Conservation (phyloP, 2,797 vertebrate genomes). For the Epinephelus malabaricus region DNA sequence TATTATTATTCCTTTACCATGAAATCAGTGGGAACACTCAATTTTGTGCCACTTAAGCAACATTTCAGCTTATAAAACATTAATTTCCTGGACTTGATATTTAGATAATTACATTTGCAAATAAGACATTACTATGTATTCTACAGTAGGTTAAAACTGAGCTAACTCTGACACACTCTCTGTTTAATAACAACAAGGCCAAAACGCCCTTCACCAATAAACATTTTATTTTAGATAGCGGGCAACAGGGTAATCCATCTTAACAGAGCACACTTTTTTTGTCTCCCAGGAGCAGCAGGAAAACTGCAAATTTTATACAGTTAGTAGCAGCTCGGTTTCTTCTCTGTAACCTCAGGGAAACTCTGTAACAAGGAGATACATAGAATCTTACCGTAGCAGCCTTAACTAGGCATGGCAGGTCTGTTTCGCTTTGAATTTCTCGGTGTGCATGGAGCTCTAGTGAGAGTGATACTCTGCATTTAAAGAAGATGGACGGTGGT, state of each 20-base stretch:
- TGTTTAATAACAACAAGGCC: conserved; percentile 31
- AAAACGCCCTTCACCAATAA: conserved; percentile 34
- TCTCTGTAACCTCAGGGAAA: conserved; percentile 21
- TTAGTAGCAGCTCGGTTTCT: not conserved
- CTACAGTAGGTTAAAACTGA: conserved; percentile 17
- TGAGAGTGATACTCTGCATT: conserved; percentile 4
- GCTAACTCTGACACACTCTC: conserved; percentile 20
- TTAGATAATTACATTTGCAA: conserved; percentile 26
- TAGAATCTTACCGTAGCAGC: not conserved
- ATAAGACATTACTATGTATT: conserved; percentile 20
- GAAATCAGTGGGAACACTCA: conserved; percentile 4
- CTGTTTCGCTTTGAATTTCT: not conserved
- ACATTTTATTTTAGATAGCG: conserved; percentile 25
- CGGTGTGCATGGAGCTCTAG: not conserved
- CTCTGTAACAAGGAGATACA: not conserved
- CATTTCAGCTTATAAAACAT: conserved; percentile 18
- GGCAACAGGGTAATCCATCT: conserved; percentile 42
- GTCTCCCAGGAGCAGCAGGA: not conserved
- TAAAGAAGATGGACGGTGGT: not conserved
- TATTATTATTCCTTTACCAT: conserved; percentile 8
- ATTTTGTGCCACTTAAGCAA: conserved; percentile 15
- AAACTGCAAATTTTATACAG: not conserved
- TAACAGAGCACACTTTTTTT: conserved; percentile 21
- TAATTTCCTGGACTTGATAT: conserved; percentile 23
- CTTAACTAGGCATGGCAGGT: not conserved